These are phyloP conservation scores for Esox lucius DNA, from an alignment of 2,797 vertebrate genomes.

Conservation along the genomic window DNA sequence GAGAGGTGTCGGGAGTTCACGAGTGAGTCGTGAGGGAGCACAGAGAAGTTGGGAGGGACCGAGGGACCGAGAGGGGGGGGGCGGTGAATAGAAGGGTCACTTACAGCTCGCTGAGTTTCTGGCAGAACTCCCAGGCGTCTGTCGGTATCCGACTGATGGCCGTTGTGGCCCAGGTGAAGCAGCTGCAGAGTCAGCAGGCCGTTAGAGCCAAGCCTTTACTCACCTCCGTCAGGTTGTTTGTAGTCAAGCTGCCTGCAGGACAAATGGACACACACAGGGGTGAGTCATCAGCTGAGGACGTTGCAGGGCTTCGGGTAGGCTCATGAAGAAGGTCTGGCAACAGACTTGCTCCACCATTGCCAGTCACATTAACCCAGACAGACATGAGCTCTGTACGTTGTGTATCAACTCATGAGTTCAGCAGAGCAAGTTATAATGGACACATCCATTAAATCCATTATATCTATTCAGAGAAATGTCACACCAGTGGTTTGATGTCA, in stretches of 20 bases:
- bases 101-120: slow-evolving; percentile 95
- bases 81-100: slow-evolving; percentile 64
- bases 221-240: slow-evolving; percentile 96
- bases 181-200: slow-evolving; percentile 91
- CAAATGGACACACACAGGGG: slow-evolving; percentile 41
- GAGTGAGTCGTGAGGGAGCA: slow-evolving; percentile 40
- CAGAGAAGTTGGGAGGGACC: background rate
- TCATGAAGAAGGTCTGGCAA: no score
- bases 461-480: no score
- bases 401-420: no score
- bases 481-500: no score
- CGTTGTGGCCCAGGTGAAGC: slow-evolving; percentile 92
- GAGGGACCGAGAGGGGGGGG: background rate
- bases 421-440: no score
- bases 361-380: background rate
- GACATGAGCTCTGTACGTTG: no score
- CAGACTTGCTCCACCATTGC: no score
- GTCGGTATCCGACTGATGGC: slow-evolving; percentile 89
- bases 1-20: slow-evolving; percentile 6
- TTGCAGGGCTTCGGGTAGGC: no score
- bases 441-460: no score
- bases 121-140: slow-evolving; percentile 98
- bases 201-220: slow-evolving; percentile 98
- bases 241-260: slow-evolving; percentile 88
- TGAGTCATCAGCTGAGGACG: background rate